Conservation (phyloP, 2,113 vertebrate species). For the Tiliqua scincoides region DNA sequence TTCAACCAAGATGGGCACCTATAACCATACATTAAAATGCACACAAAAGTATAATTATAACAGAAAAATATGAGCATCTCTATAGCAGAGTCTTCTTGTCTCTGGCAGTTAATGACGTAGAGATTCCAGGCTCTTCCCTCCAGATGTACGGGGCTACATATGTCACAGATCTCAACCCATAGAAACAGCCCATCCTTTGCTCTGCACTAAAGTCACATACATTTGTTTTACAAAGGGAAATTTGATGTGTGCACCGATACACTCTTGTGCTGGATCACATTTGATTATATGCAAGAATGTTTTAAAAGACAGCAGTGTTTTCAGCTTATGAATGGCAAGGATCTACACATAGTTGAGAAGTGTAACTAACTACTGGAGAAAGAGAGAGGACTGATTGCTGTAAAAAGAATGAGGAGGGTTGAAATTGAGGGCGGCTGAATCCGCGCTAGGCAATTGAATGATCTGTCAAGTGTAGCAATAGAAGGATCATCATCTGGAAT, state of each 20-base stretch:
- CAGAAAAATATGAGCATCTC: no score
- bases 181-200: no score
- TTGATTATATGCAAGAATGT: conserved; percentile 9
- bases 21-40: no score
- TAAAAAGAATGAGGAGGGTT: background rate
- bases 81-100: no score
- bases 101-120: no score
- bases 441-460: background rate
- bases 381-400: background rate
- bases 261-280: background rate
- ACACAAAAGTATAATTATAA: no score
- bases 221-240: no score
- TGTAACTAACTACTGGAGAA: background rate
- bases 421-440: background rate
- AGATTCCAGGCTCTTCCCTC: no score
- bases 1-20: no score
- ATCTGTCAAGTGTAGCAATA: background rate
- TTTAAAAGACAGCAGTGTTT: background rate
- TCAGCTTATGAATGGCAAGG: background rate
- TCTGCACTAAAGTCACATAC: no score
- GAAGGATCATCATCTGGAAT: conserved; percentile 2
- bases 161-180: no score
- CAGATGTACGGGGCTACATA: no score
- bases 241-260: background rate
- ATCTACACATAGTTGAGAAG: background rate